A percentile compares a stretch with the other conserved stretches of the same genome.
These are phyloP conservation scores for Apamea crenata DNA, from an alignment of 2,888 invertebrate genomes.

Conservation along the genomic window DNA sequence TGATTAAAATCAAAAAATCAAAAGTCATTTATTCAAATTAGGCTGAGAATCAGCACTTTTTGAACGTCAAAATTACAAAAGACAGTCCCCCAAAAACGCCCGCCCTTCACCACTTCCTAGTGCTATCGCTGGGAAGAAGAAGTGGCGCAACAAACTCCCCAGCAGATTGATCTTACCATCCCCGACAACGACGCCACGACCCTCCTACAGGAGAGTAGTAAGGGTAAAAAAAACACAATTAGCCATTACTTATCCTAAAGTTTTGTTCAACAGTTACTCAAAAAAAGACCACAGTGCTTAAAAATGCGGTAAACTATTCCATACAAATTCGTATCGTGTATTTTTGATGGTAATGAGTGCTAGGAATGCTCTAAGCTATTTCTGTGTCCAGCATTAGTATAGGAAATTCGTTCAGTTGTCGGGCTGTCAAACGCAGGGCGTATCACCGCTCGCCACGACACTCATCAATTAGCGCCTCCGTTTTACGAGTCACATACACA, in stretches of 20 bases:
- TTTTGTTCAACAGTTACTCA: neutral
- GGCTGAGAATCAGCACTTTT: no score
- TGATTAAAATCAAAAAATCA: no score
- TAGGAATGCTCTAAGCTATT: constrained; percentile 69
- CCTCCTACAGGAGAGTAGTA: no score
- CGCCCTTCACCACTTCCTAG: no score
- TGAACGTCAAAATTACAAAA: no score
- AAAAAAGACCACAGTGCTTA: neutral
- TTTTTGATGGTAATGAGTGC: constrained; percentile 63
- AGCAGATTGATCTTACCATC: neutral
- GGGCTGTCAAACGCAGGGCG: constrained; percentile 72
- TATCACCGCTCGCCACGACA: constrained; percentile 72
- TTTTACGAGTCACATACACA: constrained; percentile 61
- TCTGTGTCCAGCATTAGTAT: constrained; percentile 66
- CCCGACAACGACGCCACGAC: no score
- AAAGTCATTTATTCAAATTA: no score
- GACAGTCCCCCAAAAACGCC: no score
- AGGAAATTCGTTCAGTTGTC: constrained; percentile 72
- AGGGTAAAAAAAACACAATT: neutral
- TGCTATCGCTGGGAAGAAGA: no score
- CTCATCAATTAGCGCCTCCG: constrained; percentile 71
- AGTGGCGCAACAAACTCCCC: no score
- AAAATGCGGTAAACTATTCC: neutral
- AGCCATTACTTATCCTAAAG: no score
- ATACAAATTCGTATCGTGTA: constrained; percentile 18